Evolutionary conservation across 1,140 invertebrate species (phyloP).

Genomic region (Aradophagus sp.): DNA sequence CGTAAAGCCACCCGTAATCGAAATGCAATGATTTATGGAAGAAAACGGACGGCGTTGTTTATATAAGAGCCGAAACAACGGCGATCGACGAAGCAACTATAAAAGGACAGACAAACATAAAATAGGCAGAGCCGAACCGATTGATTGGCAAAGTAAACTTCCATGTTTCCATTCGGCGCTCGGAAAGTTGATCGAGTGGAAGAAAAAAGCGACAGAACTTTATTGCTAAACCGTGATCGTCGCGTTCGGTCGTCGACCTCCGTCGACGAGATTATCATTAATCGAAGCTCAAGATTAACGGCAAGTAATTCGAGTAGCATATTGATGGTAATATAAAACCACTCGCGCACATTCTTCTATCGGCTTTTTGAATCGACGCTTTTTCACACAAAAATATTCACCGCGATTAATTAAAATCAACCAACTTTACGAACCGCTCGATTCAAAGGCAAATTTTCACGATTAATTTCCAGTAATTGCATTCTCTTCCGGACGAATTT

Average conservation of each 20-base stretch:
- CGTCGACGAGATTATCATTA: constrained; percentile 39
- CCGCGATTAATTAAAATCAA: too few species aligned
- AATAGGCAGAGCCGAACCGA: constrained; percentile 7
- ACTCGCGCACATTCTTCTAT: constrained; percentile 61
- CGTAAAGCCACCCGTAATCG: too few species aligned
- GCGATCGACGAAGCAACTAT: too few species aligned
- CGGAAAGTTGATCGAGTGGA: constrained; percentile 49
- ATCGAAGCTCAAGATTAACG: constrained; percentile 41
- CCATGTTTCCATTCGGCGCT: constrained; percentile 60
- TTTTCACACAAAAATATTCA: too few species aligned
- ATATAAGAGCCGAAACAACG: too few species aligned
- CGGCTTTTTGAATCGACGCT: constrained; percentile 56
- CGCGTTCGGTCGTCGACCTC: constrained; percentile 45
- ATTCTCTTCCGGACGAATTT: too few species aligned
- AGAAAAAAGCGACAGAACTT: constrained; percentile 29
- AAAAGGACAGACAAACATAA: background rate
- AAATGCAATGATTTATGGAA: constrained; percentile 1
- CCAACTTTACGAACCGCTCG: too few species aligned
- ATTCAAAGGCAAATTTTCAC: too few species aligned
- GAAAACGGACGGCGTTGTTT: too few species aligned
- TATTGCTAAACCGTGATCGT: constrained; percentile 12
- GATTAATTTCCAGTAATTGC: too few species aligned
- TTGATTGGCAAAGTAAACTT: constrained; percentile 71
- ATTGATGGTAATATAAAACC: constrained; percentile 27
- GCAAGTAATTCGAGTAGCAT: constrained; percentile 27